Conservation (phyloP, 2,797 vertebrate genomes). For the Tangara arthus region DNA sequence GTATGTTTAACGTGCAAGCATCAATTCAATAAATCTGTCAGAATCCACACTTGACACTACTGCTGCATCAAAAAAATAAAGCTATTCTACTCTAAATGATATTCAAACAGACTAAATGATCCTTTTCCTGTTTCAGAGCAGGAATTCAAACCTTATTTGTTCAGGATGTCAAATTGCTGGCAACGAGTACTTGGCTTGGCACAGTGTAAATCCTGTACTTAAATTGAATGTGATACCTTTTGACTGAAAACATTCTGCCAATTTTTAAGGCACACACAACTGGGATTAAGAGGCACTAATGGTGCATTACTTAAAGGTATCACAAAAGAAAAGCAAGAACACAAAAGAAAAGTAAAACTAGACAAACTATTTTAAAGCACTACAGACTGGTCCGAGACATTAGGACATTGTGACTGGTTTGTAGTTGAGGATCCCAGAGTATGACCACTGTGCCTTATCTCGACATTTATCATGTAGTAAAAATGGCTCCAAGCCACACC, state of each 20-base stretch:
- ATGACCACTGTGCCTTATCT: background rate
- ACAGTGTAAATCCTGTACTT: constrained; percentile 45
- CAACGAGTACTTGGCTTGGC: constrained; percentile 32
- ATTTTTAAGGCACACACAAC: background rate
- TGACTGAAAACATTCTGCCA: constrained; percentile 32
- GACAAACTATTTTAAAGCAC: background rate
- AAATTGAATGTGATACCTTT: constrained; percentile 56
- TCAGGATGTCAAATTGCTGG: constrained; percentile 59
- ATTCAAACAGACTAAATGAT: constrained; percentile 67
- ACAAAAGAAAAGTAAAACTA: background rate
- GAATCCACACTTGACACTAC: constrained; percentile 37
- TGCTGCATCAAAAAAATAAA: constrained; percentile 41
- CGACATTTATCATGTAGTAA: background rate
- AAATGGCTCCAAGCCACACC: background rate
- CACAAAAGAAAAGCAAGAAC: background rate
- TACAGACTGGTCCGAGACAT: background rate
- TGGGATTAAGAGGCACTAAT: background rate
- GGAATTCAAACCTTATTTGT: constrained; percentile 64
- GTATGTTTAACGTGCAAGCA: constrained; percentile 29
- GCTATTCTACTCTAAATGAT: constrained; percentile 42
- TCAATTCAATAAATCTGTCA: constrained; percentile 54
- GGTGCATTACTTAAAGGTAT: background rate
- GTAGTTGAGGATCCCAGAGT: background rate
- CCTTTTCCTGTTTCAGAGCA: constrained; percentile 69
- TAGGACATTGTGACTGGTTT: background rate